Conservation (phyloP, 2,888 invertebrate species). For the Drosophila birchii region DNA sequence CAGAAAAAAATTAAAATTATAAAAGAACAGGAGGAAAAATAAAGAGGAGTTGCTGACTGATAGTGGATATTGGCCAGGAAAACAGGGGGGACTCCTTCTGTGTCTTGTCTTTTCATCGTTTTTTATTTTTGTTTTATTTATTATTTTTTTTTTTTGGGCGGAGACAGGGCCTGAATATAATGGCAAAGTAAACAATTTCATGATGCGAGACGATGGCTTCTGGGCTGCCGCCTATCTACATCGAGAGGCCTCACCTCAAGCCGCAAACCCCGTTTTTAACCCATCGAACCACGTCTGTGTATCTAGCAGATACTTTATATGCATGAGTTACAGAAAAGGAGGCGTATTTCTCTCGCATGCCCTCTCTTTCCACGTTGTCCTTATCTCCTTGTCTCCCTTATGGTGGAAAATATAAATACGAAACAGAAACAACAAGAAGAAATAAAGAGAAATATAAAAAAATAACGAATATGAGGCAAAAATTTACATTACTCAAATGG, state of each 20-base stretch:
- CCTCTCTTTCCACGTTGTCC: slow-evolving; percentile 4
- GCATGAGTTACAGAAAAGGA: slow-evolving; percentile 79
- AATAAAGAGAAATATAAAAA: neutral
- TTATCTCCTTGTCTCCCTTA: neutral
- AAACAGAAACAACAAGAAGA: neutral
- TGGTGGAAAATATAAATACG: slow-evolving; percentile 59
- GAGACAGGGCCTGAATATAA: slow-evolving; percentile 46
- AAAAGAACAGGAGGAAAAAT: neutral
- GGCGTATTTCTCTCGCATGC: slow-evolving; percentile 65
- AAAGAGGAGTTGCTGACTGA: slow-evolving; percentile 16
- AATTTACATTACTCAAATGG: slow-evolving; percentile 64
- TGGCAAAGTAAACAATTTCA: slow-evolving; percentile 74
- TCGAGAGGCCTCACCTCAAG: slow-evolving; percentile 32
- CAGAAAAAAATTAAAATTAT: neutral
- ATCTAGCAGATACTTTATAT: slow-evolving; percentile 80
- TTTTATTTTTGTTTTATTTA: neutral
- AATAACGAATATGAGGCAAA: slow-evolving; percentile 7
- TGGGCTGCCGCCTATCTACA: slow-evolving; percentile 48
- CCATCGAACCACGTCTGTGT: slow-evolving; percentile 62
- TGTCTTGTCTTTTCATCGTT: neutral
- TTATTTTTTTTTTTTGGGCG: slow-evolving; percentile 14
- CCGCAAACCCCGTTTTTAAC: slow-evolving; percentile 13
- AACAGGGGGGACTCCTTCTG: slow-evolving; percentile 5
- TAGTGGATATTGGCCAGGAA: slow-evolving; percentile 29
- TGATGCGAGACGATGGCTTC: slow-evolving; percentile 51